Evolutionary conservation across 2,797 vertebrate species (phyloP).

Genomic region (Prunella strophiata): DNA sequence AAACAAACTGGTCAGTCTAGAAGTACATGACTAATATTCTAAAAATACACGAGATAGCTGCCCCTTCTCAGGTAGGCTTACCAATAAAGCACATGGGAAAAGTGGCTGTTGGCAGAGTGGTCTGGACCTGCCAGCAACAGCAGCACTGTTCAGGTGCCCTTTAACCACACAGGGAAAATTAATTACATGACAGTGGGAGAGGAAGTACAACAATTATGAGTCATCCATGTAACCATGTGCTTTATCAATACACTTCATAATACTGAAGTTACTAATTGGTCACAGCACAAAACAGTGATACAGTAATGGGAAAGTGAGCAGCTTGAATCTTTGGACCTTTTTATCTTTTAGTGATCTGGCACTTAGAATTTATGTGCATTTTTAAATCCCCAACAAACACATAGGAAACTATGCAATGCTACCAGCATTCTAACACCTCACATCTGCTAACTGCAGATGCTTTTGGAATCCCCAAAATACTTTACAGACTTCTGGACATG

Average conservation of each 20-base stretch:
- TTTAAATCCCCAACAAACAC: not conserved
- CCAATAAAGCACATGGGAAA: not conserved
- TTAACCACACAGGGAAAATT: not conserved
- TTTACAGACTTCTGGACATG: not conserved
- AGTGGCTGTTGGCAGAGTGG: not conserved
- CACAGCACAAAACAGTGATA: not conserved
- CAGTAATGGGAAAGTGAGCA: not conserved
- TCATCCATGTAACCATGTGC: not conserved
- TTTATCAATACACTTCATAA: not conserved
- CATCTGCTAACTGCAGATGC: not conserved
- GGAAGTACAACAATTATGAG: not conserved
- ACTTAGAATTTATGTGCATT: not conserved
- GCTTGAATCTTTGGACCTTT: not conserved
- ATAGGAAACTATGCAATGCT: fast-evolving
- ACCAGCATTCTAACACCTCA: not conserved
- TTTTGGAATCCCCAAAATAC: not conserved
- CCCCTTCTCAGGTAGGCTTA: not conserved
- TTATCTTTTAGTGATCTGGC: not conserved
- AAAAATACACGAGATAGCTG: constrained; percentile 12
- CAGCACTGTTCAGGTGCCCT: not conserved
- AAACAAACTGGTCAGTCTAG: not conserved
- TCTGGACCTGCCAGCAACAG: not conserved
- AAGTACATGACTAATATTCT: not conserved
- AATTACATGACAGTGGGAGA: not conserved
- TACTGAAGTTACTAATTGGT: not conserved